Evolutionary conservation across 2,797 vertebrate species (phyloP).

Genomic region (Buceros bicornis): DNA sequence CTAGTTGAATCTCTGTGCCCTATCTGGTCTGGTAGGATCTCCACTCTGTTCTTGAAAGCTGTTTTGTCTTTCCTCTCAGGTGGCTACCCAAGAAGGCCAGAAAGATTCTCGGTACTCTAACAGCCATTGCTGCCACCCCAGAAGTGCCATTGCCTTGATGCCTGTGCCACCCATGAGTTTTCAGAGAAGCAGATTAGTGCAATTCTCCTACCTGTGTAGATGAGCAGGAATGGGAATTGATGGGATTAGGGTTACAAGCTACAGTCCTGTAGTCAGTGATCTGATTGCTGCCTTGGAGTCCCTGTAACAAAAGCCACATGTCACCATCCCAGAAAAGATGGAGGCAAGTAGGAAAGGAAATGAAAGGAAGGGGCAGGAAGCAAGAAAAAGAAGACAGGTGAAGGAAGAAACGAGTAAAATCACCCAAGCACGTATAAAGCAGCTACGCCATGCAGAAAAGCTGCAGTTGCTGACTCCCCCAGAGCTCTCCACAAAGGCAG

Average conservation of each 20-base stretch:
- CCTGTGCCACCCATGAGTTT: neutral
- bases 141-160: conserved; percentile 32
- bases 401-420: neutral
- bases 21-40: neutral
- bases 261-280: conserved; percentile 46
- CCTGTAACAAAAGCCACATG: conserved; percentile 61
- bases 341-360: neutral
- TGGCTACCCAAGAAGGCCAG: neutral
- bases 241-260: conserved; percentile 26
- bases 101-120: neutral
- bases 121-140: neutral
- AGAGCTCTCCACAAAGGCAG: neutral
- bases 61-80: neutral
- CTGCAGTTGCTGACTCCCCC: neutral
- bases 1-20: neutral
- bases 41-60: neutral
- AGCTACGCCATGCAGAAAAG: neutral
- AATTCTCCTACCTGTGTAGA: conserved; percentile 49
- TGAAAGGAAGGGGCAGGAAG: accelerated
- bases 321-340: conserved; percentile 19
- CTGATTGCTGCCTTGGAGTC: conserved; percentile 46
- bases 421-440: neutral
- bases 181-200: conserved; percentile 5
- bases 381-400: neutral
- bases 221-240: conserved; percentile 36